A percentile compares a stretch with the other conserved stretches of the same genome.
These are phyloP conservation scores for Serranus cabrilla DNA, from an alignment of 2,797 vertebrate species.

Conservation along the genomic window DNA sequence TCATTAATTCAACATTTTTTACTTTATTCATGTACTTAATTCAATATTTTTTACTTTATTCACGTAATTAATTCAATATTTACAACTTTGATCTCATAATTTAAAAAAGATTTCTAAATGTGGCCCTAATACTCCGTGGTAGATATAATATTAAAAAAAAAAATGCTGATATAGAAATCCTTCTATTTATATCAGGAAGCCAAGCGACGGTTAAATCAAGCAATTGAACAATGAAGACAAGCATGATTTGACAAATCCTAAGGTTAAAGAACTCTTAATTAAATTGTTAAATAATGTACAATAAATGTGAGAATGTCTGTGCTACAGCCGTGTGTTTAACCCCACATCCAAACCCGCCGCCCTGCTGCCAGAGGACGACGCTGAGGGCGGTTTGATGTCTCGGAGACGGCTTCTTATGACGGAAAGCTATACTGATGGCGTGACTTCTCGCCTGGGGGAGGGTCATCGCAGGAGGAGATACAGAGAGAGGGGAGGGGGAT, in stretches of 20 bases:
- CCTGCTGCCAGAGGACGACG: conserved; percentile 53
- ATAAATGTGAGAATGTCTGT: conserved; percentile 47
- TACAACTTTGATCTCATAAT: no score
- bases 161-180: neutral
- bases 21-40: no score
- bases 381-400: conserved; percentile 72
- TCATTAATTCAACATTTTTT: no score
- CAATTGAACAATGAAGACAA: neutral
- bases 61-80: no score
- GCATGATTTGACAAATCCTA: conserved; percentile 11
- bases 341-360: conserved; percentile 25
- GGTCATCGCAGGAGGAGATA: conserved; percentile 79
- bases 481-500: conserved; percentile 55
- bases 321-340: conserved; percentile 72
- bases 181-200: conserved; percentile 21
- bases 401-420: conserved; percentile 81
- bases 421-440: conserved; percentile 86
- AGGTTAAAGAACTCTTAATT: no score
- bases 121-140: no score
- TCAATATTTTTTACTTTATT: no score
- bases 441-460: conserved; percentile 84
- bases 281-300: no score
- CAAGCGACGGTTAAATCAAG: conserved; percentile 6
- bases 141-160: no score
- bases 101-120: no score